Evolutionary conservation across 2,888 invertebrate species (phyloP).

Genomic region (Zhuqinia jingwanae): DNA sequence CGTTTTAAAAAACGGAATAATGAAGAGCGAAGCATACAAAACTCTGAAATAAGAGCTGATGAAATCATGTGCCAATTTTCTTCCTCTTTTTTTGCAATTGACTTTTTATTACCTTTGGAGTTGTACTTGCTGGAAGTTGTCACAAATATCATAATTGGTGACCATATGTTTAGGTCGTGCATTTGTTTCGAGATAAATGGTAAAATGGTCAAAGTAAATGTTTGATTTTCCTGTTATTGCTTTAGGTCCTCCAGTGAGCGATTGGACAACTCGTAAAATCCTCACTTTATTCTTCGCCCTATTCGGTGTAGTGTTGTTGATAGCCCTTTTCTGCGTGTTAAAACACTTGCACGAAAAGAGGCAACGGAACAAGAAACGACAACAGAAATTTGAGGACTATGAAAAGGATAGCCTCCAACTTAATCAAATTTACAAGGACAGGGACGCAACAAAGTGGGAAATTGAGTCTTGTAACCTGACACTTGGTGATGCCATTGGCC

Average conservation of each 20-base stretch:
- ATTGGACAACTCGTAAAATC: constrained; percentile 33
- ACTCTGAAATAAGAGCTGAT: too few species aligned
- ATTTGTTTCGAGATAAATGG: too few species aligned
- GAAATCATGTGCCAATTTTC: too few species aligned
- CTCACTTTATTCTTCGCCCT: constrained; percentile 45
- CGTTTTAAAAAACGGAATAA: too few species aligned
- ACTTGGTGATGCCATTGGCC: constrained; percentile 74
- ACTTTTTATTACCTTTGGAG: too few species aligned
- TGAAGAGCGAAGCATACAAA: too few species aligned
- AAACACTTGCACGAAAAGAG: constrained; percentile 71
- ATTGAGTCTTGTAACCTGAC: constrained; percentile 71
- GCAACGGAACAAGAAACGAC: constrained; percentile 71
- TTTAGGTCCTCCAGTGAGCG: background rate
- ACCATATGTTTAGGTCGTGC: too few species aligned
- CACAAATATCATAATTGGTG: too few species aligned
- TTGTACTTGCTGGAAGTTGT: too few species aligned
- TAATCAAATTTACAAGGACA: background rate
- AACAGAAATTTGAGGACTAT: constrained; percentile 75
- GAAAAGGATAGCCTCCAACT: constrained; percentile 52
- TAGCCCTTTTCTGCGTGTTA: constrained; percentile 50
- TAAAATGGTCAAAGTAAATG: too few species aligned
- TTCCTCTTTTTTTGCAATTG: too few species aligned
- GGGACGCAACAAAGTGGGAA: constrained; percentile 75
- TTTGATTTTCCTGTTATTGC: too few species aligned
- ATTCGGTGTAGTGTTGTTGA: constrained; percentile 14